Base-by-base conservation (phyloP, 1,140 invertebrate genomes). In the Gryllus bimaculatus region DNA sequence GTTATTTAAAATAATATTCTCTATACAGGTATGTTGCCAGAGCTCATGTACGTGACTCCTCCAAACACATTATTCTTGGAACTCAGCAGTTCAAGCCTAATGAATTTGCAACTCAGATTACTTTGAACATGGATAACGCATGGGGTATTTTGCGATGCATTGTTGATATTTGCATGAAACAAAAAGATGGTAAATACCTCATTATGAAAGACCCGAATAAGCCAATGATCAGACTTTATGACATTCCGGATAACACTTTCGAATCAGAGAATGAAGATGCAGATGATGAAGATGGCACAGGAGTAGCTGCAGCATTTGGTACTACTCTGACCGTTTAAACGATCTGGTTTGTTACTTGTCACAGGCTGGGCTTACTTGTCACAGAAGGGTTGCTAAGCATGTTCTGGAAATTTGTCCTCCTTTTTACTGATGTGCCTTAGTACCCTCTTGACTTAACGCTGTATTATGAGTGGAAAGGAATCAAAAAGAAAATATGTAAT, bases 161-260 rank as follows among this genome's bases (percentile, higher is more conserved):
- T 82, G 95, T 99, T 84, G 98, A 99, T 85, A 94, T 98, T 80
- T 97, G 97, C 82, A 96, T 99, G 94, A 98, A 98, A 85, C 94
- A 99, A 83, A 95, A 97, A 83, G 96, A 98, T 85, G 98, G 98
- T 82, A 90, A 92, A 88, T 99, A 99, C 86, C 89, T 99, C 78
- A 97, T 99, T 80, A 96, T 99, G 95, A 99, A 99, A 86, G 98
- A 99, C 88, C 98, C 98, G 0, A 99, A 98, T 86, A 99, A 99
- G 92, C 95, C 95, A 6, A 92, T 98, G 88, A 96, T 99, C 82
- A 92, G 97, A 81, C 89, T 99, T 77, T 99, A 98, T 84, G 96
- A 98, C 87, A 98, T 99, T 84, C 98, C 98, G 73, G 96, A 99
- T 87, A 97, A 98, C 85, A 98, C 97, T 7, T 99, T 99, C 87